Percentiles rank a stretch among this genome's conserved stretches.
Evolutionary conservation across 2,797 vertebrate genomes (phyloP).

Genomic region (Distichodus sexfasciatus): DNA sequence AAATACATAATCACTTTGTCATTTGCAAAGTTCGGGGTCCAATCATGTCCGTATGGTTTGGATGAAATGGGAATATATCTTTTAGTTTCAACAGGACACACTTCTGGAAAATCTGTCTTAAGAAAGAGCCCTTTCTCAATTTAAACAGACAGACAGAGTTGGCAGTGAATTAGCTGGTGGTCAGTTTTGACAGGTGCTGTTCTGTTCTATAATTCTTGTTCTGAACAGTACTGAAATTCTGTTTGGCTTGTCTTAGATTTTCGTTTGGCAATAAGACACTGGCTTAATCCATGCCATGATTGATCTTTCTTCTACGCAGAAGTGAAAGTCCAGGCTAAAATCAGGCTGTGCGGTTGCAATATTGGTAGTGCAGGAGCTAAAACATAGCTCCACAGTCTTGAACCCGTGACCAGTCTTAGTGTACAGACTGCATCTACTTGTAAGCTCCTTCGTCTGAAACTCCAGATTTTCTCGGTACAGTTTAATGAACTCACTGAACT

Average conservation of each 20-base stretch:
- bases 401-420: too few species aligned
- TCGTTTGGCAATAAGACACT: not conserved
- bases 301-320: too few species aligned
- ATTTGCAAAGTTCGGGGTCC: constrained; percentile 7
- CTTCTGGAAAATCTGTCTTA: constrained; percentile 6
- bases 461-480: too few species aligned
- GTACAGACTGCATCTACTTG: too few species aligned
- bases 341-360: too few species aligned
- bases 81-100: constrained; percentile 13
- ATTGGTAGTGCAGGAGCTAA: too few species aligned
- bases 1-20: constrained; percentile 6
- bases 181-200: constrained; percentile 6
- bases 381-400: too few species aligned
- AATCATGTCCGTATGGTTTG: constrained; percentile 15
- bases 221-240: not conserved
- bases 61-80: constrained; percentile 5
- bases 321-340: too few species aligned
- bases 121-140: not conserved
- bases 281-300: too few species aligned
- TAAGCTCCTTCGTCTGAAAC: too few species aligned
- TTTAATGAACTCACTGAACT: too few species aligned
- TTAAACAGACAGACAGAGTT: not conserved
- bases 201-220: not conserved
- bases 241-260: not conserved
- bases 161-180: not conserved